phyloP scores from a whole-genome alignment of 2,888 invertebrate species.

The Latheticus oryzae region DNA sequence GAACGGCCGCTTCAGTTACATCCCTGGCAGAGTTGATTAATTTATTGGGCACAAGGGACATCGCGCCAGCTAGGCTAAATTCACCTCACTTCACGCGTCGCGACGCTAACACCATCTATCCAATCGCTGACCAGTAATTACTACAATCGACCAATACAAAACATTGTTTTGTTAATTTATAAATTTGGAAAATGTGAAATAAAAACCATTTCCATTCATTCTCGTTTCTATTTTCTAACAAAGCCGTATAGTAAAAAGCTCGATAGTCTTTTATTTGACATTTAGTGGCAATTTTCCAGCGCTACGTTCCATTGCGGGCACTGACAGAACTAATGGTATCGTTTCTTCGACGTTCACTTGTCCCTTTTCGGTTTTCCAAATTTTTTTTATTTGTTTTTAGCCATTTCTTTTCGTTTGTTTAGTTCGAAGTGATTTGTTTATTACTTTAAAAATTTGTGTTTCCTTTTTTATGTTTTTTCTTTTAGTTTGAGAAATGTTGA shows the following conservation, averaged over 20 bases:
- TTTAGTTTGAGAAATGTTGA: conserved; percentile 11
- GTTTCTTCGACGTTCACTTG: conserved; percentile 32
- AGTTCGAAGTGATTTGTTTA: conserved; percentile 19
- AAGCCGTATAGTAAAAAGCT: conserved; percentile 56
- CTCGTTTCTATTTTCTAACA: conserved; percentile 59
- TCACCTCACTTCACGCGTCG: conserved; percentile 35
- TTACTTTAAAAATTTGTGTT: neutral
- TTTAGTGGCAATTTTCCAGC: conserved; percentile 52
- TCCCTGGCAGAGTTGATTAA: conserved; percentile 64
- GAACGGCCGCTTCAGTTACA: conserved; percentile 47
- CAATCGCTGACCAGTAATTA: conserved; percentile 17
- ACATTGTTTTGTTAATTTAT: too few relatives aligned
- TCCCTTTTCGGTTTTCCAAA: conserved; percentile 6
- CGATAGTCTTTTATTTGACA: conserved; percentile 63
- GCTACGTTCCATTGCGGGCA: conserved; percentile 46
- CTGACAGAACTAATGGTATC: conserved; percentile 37
- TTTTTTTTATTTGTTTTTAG: conserved; percentile 1
- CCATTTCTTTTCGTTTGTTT: conserved; percentile 14
- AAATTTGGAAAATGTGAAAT: conserved; percentile 41
- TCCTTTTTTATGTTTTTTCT: neutral
- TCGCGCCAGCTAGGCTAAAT: conserved; percentile 44
- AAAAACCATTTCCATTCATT: conserved; percentile 57
- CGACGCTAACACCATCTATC: conserved; percentile 26
- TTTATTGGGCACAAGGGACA: conserved; percentile 64
- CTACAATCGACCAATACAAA: conserved; percentile 21